Base-by-base conservation (phyloP, 92 coral and sea anemone species). In the Desmophyllum pertusum region DNA sequence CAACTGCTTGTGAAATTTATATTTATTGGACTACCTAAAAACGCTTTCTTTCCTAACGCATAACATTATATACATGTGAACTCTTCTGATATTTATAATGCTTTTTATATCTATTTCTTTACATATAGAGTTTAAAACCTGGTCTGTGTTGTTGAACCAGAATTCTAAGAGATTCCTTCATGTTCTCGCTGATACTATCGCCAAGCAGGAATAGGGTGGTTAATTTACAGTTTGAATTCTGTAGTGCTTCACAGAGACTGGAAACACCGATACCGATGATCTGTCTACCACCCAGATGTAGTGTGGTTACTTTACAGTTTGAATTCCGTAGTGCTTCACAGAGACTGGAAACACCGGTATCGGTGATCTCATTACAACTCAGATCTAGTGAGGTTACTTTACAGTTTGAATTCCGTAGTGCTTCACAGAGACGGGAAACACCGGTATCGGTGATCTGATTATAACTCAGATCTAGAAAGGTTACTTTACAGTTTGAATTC, bases 381-480 rank as follows among this genome's bases (percentile, higher is more conserved):
- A 70, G 48, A 35, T 10, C 2, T 9, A 70, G 75, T 37, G 25
- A 14, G 48, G 75, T 70, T 17, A 70, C 75, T 39, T 70, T 70
- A 25, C 75, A 70, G 25, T 15, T 41, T 70, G 75, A 17, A 40
- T 70, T 13, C 55, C 30, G 36, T 29, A 73, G 27, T 48, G 61
- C 62, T 48, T 31, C 13, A 73, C 78, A 73, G 23, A 73, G 6
- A 30, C 57, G 29, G 61, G 27, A 3, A 48, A 73, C 38, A 27
- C 78, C 59, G 39, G 61, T 27, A 73, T 73, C 61, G 39, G 59
- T 73, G 57, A 73, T 73, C 59, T 41, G 78, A 73, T 41, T 30
- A 29, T 9, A 23, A 50, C 39, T 25, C 59, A 74, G 59, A 42
- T 31, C 0, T 36, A 67, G 72, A 35, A 43, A 35, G 72, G 72